These are phyloP conservation scores for Microtus richardsoni DNA, from an alignment of 2,113 vertebrate genomes.

Conservation along the genomic window DNA sequence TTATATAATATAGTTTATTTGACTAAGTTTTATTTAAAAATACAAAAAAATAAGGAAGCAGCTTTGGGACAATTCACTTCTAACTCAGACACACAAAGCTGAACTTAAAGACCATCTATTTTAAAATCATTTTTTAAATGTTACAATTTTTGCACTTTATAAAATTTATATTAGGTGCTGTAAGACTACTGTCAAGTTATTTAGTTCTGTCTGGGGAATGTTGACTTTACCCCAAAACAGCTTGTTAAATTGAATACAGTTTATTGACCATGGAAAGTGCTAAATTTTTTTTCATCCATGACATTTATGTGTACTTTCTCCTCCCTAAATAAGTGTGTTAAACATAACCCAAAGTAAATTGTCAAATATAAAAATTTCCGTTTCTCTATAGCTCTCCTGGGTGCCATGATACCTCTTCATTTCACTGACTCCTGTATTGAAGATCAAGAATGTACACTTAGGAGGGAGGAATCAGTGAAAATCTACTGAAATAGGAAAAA, in stretches of 20 bases:
- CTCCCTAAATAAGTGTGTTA: conserved; percentile 59
- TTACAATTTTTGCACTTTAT: not conserved
- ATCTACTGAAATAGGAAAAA: not conserved
- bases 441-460: conserved; percentile 1
- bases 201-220: not conserved
- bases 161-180: not conserved
- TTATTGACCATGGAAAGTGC: conserved; percentile 41
- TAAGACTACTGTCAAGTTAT: not conserved
- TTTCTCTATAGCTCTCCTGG: conserved; percentile 51
- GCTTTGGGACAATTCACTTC: not conserved
- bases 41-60: not conserved
- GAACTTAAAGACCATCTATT: not conserved
- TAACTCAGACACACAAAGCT: conserved; percentile 2
- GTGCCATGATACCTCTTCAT: conserved; percentile 59
- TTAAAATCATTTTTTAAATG: not conserved
- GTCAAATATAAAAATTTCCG: conserved; percentile 56
- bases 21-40: not conserved
- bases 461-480: conserved; percentile 27
- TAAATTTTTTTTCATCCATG: conserved; percentile 55
- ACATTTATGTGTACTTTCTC: conserved; percentile 64
- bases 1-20: not conserved
- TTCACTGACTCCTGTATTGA: conserved; percentile 63
- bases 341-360: conserved; percentile 65
- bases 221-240: conserved; percentile 33
- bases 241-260: conserved; percentile 50